phyloP scores from a whole-genome alignment of 2,888 invertebrate genomes.

The Drosophila incognita region DNA sequence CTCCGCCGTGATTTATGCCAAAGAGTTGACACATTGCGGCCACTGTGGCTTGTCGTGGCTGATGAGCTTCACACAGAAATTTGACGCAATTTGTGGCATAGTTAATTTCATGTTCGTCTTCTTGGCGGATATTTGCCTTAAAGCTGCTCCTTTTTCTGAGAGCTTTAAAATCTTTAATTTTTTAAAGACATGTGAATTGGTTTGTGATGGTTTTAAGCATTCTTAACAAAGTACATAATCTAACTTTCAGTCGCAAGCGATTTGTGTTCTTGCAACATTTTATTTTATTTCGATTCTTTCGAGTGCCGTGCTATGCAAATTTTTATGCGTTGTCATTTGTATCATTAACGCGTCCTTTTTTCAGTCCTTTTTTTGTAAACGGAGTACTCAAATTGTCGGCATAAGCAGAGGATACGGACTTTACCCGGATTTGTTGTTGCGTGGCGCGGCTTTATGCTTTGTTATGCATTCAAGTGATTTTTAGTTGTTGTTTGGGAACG shows the following conservation, averaged over 20 bases:
- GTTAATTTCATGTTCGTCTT: slow-evolving; percentile 5
- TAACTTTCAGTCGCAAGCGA: neutral
- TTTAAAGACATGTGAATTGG: slow-evolving; percentile 6
- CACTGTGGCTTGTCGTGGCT: slow-evolving; percentile 14
- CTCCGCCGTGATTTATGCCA: slow-evolving; percentile 64
- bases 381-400: slow-evolving; percentile 27
- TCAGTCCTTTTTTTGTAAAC: slow-evolving; percentile 16
- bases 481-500: slow-evolving; percentile 24
- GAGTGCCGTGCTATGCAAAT: slow-evolving; percentile 39
- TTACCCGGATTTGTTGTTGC: slow-evolving; percentile 41
- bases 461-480: slow-evolving; percentile 60
- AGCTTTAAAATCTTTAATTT: neutral
- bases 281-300: slow-evolving; percentile 33
- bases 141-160: neutral
- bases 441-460: slow-evolving; percentile 53
- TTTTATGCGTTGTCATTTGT: slow-evolving; percentile 58
- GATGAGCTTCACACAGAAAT: slow-evolving; percentile 26
- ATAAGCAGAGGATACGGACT: slow-evolving; percentile 28
- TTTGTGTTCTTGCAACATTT: slow-evolving; percentile 18
- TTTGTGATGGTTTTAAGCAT: slow-evolving; percentile 25
- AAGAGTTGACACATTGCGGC: slow-evolving; percentile 57
- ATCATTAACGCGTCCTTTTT: slow-evolving; percentile 53
- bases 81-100: slow-evolving; percentile 36
- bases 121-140: neutral
- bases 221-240: slow-evolving; percentile 8